These are phyloP conservation scores for Lissocephala sabroskyi DNA, from an alignment of 2,888 invertebrate genomes.

Conservation along the genomic window DNA sequence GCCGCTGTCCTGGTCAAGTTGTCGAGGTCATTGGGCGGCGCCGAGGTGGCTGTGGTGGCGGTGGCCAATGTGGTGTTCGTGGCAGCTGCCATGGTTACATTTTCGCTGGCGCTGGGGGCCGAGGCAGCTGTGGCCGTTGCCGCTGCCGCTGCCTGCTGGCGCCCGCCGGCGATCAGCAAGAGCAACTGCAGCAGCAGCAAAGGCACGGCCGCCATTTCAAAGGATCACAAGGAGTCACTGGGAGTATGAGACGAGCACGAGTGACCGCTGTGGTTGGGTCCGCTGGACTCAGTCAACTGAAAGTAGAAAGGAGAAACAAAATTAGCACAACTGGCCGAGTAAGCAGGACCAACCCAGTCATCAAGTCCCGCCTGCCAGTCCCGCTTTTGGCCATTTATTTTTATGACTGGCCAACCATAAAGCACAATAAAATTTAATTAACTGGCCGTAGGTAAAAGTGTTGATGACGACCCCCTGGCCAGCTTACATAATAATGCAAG, in stretches of 20 bases:
- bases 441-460: slow-evolving; percentile 29
- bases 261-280: slow-evolving; percentile 12
- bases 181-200: slow-evolving; percentile 30
- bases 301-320: too few relatives aligned
- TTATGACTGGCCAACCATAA: background rate
- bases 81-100: slow-evolving; percentile 33
- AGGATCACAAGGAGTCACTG: too few relatives aligned
- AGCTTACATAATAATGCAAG: slow-evolving; percentile 27
- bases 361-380: too few relatives aligned
- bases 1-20: background rate
- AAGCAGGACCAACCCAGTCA: too few relatives aligned
- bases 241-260: too few relatives aligned
- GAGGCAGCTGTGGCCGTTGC: background rate
- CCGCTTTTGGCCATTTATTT: background rate
- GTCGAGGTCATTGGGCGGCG: background rate
- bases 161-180: slow-evolving; percentile 18
- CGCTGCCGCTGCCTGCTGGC: slow-evolving; percentile 13
- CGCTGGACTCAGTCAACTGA: slow-evolving; percentile 44
- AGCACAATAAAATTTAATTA: slow-evolving; percentile 39
- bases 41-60: slow-evolving; percentile 8
- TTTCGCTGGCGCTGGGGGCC: slow-evolving; percentile 31
- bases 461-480: slow-evolving; percentile 9
- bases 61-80: slow-evolving; percentile 2
- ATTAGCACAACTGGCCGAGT: too few relatives aligned
- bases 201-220: slow-evolving; percentile 22